Evolutionary conservation across 30 jellyfish, hydroid and myxozoan genomes (phyloP).

Genomic region (Cassiopea xamachana): DNA sequence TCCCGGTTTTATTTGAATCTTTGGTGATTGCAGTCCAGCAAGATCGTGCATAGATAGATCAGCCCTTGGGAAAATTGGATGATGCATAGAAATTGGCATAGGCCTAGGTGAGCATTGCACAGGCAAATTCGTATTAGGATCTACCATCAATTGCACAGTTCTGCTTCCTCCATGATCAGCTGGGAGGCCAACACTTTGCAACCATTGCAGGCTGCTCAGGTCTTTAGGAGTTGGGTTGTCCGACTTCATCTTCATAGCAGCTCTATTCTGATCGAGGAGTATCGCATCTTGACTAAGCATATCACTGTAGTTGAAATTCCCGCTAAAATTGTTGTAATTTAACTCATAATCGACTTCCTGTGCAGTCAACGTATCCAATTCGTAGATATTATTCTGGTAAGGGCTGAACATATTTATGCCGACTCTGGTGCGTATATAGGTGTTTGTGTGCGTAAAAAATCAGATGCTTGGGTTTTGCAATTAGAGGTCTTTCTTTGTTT

Average conservation of each 20-base stretch:
- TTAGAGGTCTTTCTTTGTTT: background rate
- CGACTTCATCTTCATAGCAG: slow-evolving; percentile 87
- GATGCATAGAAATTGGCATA: slow-evolving; percentile 62
- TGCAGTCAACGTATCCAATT: slow-evolving; percentile 86
- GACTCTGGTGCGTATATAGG: background rate
- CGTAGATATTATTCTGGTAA: slow-evolving; percentile 84
- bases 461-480: background rate
- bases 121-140: slow-evolving; percentile 95
- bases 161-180: slow-evolving; percentile 82
- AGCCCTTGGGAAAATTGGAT: slow-evolving; percentile 59
- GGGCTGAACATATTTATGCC: slow-evolving; percentile 83
- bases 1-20: slow-evolving; percentile 71
- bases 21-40: slow-evolving; percentile 58
- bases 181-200: slow-evolving; percentile 88
- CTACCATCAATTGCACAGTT: slow-evolving; percentile 92
- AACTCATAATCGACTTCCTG: slow-evolving; percentile 92
- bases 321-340: slow-evolving; percentile 75
- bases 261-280: slow-evolving; percentile 59
- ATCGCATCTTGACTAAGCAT: slow-evolving; percentile 83
- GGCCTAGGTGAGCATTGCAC: slow-evolving; percentile 83
- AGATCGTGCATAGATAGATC: slow-evolving; percentile 66
- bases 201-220: slow-evolving; percentile 89
- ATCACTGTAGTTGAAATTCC: slow-evolving; percentile 94
- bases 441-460: background rate
- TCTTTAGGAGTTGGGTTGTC: slow-evolving; percentile 81